Base-by-base conservation (phyloP, 1,140 invertebrate genomes). In the Hyphantria cunea region DNA sequence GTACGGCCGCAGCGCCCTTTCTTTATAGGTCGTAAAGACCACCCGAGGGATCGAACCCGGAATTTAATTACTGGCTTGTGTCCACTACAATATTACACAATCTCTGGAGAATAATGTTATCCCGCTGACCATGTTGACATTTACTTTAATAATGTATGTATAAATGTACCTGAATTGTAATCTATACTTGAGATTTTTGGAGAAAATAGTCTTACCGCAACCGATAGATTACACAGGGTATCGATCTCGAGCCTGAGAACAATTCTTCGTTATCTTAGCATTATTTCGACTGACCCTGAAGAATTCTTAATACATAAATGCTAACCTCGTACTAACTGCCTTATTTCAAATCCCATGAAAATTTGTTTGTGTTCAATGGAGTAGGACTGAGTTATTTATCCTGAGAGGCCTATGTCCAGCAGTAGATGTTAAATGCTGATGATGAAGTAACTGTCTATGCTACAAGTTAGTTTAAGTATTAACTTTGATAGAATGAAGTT, bases 41-140 rank as follows among this genome's bases (percentile, higher is more conserved):
- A 50, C 70, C 76, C 74, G 69, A 52, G 66, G 62, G 68, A 58
- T 45, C 48, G 31, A 65, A 56, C 45, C 63, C 50, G 78, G 78
- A 83, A 82, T 88, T 83, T 86, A 88, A 86, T 88, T 84, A 84
- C 66, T 63, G 52, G 47, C 70, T 59, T 54, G 64, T 76, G 68
- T 75, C 72, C 64, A 64, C 64, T 45, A 37, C 44, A 33, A 33
- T 64, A 17, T 48, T 39, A 56, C 49, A 34, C 15, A 9, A 37
- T 67, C 76, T 66, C 73, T 54, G 51, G 67, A 70, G 76, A 78
- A 64, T 66, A 69, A 73, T 67, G 53, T 37, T 15, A 15, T 17
- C 41, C 48, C 17, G 44, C 13, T 58, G 11, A n/a, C 48, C 12
- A 37, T 17, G 34, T 10, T 12, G 31, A 50, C 6, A 31, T 13